Evolutionary conservation across 2,113 vertebrate genomes (phyloP), one percentile per base, ranked within the genome.

Genomic region (Engraulis encrasicolus): DNA sequence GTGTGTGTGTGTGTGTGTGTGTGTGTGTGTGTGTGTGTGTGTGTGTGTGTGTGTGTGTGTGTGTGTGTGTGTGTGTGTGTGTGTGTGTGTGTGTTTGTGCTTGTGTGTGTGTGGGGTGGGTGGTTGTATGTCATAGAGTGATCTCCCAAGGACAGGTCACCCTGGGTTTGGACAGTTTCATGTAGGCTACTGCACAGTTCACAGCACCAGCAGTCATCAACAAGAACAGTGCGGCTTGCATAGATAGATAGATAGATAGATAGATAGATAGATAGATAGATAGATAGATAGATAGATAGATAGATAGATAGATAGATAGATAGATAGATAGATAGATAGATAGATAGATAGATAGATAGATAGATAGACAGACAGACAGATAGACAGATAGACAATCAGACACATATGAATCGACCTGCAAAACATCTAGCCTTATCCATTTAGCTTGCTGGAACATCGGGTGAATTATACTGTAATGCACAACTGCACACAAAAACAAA

Each of bases 401-500:
- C 11, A 54, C 14, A 54, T 15, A 19, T 11, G 40, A 45, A 20
- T 45, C 74, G 85, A 77, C 37, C n/a, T 7, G 9, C 58, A 12
- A 23, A 66, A 1, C n/a, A 66, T n/a, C n/a, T n/a, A n/a, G n/a
- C n/a, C n/a, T 1, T 66, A 23, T 15, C 34, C 66, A 74, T 14
- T 31, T 74, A 23, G 58, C 58, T 11, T 66, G 58, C 6, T 0
- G 58, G 4, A 45, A 45, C 12, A n/a, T n/a, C n/a, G n/a, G n/a
- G 58, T 11, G 9, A 1, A 9, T 27, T n/a, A 27, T 9, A 66
- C 6, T 23, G 54, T n/a, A 66, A 23, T 23, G 58, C 23, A 52
- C 50, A 61, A 66, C n/a, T n/a, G n/a, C 9, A 27, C 66, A 74
- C n/a, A 23, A 78, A 78, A 86, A 82, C 12, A 86, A 86, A 83